Conservation (phyloP, 37 sponge, comb jelly and placozoan genomes). For the Mnemiopsis leidyi region DNA sequence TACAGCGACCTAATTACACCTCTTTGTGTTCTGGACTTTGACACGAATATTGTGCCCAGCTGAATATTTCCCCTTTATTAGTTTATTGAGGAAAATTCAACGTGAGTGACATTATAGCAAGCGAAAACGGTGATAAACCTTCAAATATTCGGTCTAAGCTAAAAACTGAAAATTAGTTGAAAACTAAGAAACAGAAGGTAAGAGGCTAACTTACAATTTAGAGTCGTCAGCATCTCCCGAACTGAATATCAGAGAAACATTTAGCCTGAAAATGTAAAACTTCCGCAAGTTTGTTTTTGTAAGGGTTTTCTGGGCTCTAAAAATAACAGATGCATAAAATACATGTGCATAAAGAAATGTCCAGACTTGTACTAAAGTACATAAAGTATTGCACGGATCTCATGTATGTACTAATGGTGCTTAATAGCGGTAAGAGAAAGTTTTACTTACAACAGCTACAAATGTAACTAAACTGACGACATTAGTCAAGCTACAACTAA, state of each 20-base stretch:
- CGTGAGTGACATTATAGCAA: no score
- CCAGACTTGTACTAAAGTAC: neutral
- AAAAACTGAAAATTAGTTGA: neutral
- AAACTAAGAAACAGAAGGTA: neutral
- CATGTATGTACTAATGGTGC: neutral
- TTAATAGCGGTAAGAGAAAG: no score
- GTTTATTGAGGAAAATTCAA: no score
- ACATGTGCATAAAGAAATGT: neutral
- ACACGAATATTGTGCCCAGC: neutral
- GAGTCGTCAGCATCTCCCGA: neutral
- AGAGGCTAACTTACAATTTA: constrained; percentile 12
- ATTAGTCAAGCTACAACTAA: neutral
- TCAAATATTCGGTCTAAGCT: no score
- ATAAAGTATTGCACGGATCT: no score
- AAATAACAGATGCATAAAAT: neutral
- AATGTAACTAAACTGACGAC: no score
- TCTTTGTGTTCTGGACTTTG: neutral
- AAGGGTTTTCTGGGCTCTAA: neutral
- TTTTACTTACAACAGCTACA: no score
- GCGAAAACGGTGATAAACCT: no score
- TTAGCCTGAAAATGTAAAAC: constrained; percentile 3
- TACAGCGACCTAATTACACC: neutral
- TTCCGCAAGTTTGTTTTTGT: neutral
- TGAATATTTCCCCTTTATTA: neutral
- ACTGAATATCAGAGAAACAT: constrained; percentile 65